phyloP scores from a whole-genome alignment of 2,888 invertebrate genomes.

The Onchidella celtica region DNA sequence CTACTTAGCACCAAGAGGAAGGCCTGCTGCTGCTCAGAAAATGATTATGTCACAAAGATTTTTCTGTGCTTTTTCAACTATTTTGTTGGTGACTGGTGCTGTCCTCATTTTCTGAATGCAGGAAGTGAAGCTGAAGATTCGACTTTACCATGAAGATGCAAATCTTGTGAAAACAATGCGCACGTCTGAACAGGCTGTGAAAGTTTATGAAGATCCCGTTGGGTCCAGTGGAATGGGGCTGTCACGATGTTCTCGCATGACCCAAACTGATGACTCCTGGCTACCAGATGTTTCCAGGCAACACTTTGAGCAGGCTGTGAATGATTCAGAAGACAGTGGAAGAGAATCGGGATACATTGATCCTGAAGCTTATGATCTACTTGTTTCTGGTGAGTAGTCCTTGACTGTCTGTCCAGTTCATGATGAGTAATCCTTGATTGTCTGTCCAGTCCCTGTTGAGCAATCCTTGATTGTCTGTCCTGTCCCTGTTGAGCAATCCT shows the following conservation, averaged over 20 bases:
- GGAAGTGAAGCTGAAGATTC: slow-evolving; percentile 7
- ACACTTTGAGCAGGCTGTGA: neutral
- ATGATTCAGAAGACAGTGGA: slow-evolving; percentile 22
- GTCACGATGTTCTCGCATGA: slow-evolving; percentile 4
- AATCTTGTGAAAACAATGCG: neutral
- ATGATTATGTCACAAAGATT: too few relatives aligned
- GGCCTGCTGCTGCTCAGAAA: too few relatives aligned
- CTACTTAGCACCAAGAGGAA: too few relatives aligned
- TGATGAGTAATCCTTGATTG: too few relatives aligned
- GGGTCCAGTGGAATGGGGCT: neutral
- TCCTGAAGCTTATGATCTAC: slow-evolving; percentile 31
- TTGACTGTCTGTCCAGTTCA: too few relatives aligned
- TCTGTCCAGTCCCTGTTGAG: too few relatives aligned
- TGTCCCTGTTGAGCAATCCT: too few relatives aligned
- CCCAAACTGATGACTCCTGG: slow-evolving; percentile 34
- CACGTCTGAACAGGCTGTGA: neutral
- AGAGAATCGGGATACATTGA: slow-evolving; percentile 35
- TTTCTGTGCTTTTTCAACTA: too few relatives aligned
- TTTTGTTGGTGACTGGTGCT: too few relatives aligned
- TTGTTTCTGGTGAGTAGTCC: slow-evolving; percentile 29
- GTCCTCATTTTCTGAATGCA: too few relatives aligned
- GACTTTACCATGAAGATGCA: neutral
- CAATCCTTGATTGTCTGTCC: too few relatives aligned
- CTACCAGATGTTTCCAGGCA: slow-evolving; percentile 10
- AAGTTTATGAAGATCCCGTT: neutral